Conservation (phyloP, 2,797 vertebrate genomes). For the Dendrocincla fuliginosa region DNA sequence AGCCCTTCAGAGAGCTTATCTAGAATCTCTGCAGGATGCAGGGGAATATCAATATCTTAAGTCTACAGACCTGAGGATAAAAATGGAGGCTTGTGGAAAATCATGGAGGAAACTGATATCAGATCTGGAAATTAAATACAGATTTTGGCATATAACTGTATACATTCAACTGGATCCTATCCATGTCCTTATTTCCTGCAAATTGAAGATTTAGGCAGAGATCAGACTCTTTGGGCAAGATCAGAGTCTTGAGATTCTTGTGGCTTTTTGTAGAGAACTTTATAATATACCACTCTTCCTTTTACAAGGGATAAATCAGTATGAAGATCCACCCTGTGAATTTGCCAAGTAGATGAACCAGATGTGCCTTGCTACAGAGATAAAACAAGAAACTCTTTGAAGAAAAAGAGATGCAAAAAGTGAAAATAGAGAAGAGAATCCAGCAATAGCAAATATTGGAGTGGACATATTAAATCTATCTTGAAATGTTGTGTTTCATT, state of each 20-base stretch:
- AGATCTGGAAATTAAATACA: constrained; percentile 23
- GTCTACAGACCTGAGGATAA: background rate
- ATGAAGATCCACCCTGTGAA: background rate
- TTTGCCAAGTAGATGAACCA: background rate
- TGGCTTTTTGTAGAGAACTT: background rate
- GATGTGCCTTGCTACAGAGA: background rate
- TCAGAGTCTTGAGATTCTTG: background rate
- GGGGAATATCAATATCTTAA: background rate
- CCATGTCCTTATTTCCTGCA: constrained; percentile 19
- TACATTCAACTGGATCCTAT: background rate
- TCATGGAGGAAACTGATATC: background rate
- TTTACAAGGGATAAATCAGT: background rate
- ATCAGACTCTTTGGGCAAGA: background rate
- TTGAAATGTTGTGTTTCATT: background rate
- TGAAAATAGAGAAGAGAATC: background rate
- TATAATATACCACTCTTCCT: background rate
- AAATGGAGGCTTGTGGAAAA: background rate
- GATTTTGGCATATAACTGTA: background rate
- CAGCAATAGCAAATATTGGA: background rate
- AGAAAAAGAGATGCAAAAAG: background rate
- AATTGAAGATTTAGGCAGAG: background rate
- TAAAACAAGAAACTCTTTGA: background rate
- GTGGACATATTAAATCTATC: background rate
- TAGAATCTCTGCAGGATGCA: background rate
- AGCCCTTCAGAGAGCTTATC: background rate